A percentile compares a stretch with the other conserved stretches of the same genome.
Evolutionary conservation across 2,797 vertebrate species (phyloP).

Genomic region (Gadopsis bispinosus): DNA sequence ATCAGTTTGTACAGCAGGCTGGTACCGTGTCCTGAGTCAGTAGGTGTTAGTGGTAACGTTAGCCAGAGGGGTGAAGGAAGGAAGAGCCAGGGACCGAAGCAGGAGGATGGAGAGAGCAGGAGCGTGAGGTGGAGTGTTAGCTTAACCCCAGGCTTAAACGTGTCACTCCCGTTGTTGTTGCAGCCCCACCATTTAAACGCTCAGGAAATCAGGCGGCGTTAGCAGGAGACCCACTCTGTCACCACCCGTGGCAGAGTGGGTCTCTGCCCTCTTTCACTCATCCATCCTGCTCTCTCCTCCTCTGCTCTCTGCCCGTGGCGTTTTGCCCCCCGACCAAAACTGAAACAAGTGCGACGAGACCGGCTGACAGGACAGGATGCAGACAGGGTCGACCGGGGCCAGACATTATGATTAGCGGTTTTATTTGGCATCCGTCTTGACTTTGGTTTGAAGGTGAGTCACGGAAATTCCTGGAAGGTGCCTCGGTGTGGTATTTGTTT

Average conservation of each 20-base stretch:
- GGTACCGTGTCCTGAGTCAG: conserved; percentile 69
- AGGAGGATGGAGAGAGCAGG: conserved; percentile 26
- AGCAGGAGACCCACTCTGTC: conserved; percentile 59
- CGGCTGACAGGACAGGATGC: conserved; percentile 1
- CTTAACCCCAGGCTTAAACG: conserved; percentile 51
- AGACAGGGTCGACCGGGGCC: background rate
- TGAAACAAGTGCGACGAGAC: conserved; percentile 18
- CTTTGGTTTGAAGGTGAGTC: conserved; percentile 12
- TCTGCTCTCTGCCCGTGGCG: background rate
- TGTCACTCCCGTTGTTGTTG: conserved; percentile 70
- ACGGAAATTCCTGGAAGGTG: conserved; percentile 5
- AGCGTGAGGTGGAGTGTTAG: conserved; percentile 55
- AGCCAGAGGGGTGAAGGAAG: conserved; percentile 65
- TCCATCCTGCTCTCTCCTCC: background rate
- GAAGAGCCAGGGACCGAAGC: conserved; percentile 44
- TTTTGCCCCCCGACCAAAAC: background rate
- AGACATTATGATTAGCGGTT: conserved; percentile 23
- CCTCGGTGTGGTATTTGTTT: background rate
- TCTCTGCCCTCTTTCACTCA: too few relatives aligned
- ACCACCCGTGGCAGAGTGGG: too few relatives aligned
- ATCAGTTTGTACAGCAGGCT: conserved; percentile 79
- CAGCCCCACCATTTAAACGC: conserved; percentile 59
- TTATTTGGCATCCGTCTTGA: background rate
- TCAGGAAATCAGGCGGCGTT: conserved; percentile 62
- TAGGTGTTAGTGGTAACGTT: conserved; percentile 77